Conservation (phyloP, 1,140 invertebrate genomes). For the Triops longicaudatus region DNA sequence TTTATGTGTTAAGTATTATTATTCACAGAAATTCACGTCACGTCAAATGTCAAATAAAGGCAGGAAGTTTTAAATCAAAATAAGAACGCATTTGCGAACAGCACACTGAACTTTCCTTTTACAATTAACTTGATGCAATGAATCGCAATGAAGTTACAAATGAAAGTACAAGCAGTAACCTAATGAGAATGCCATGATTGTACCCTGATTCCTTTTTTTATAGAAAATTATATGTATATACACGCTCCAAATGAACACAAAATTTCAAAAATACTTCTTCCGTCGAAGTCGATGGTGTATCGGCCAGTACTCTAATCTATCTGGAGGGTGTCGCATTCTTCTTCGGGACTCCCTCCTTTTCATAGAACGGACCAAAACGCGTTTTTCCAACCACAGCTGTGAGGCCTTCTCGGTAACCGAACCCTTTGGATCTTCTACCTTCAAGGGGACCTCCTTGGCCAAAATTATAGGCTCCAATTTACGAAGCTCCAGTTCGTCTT, state of each 20-base stretch:
- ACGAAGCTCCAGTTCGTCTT: background rate
- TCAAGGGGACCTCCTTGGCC: background rate
- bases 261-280: background rate
- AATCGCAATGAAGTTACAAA: background rate
- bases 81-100: background rate
- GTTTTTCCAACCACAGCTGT: background rate
- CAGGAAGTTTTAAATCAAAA: background rate
- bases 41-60: background rate
- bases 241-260: background rate
- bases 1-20: background rate
- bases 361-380: background rate
- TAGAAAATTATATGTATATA: slow-evolving; percentile 7
- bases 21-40: background rate
- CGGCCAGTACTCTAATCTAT: background rate
- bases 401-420: background rate
- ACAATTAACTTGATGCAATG: background rate
- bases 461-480: background rate
- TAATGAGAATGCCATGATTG: background rate
- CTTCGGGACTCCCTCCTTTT: slow-evolving; percentile 3
- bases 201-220: slow-evolving; percentile 8
- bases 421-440: background rate
- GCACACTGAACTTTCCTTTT: background rate
- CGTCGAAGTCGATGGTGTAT: slow-evolving; percentile 3
- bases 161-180: background rate
- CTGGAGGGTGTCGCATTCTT: background rate